Conservation (phyloP, 2,888 invertebrate genomes). For the Drosophila leonis region DNA sequence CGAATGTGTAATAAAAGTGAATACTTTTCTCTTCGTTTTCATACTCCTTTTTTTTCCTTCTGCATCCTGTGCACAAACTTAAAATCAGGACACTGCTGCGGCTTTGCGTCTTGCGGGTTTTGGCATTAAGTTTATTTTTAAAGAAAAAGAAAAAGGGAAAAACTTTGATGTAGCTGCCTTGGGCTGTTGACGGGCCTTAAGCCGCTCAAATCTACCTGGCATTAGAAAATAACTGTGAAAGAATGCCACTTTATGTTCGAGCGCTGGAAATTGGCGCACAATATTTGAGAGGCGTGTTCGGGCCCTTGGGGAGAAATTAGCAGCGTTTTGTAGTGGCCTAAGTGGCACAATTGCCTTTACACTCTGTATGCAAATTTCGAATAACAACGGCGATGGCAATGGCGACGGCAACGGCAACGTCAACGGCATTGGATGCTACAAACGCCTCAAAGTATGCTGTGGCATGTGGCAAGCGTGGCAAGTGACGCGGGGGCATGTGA, state of each 20-base stretch:
- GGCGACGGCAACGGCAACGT: constrained; percentile 29
- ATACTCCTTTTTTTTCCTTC: background rate
- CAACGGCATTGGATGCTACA: constrained; percentile 34
- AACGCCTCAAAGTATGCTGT: constrained; percentile 66
- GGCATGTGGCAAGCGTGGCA: constrained; percentile 31
- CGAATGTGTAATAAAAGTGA: background rate
- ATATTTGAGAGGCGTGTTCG: constrained; percentile 27
- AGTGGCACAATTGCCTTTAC: constrained; percentile 61
- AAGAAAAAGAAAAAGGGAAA: background rate
- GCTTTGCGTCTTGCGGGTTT: constrained; percentile 11
- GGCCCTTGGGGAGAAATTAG: constrained; percentile 66
- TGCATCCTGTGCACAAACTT: constrained; percentile 9
- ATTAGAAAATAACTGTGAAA: constrained; percentile 44
- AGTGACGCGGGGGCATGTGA: constrained; percentile 49
- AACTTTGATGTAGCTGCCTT: constrained; percentile 22
- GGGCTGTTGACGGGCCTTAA: constrained; percentile 6
- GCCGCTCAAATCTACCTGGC: constrained; percentile 9
- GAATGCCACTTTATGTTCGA: constrained; percentile 43
- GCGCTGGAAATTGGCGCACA: constrained; percentile 35
- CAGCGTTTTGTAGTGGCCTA: constrained; percentile 63
- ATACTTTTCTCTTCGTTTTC: background rate
- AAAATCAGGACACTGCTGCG: constrained; percentile 3
- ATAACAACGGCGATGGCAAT: constrained; percentile 32
- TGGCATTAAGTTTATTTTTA: background rate
- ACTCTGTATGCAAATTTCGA: constrained; percentile 62